phyloP scores from a whole-genome alignment of 2,888 invertebrate species.

The Sinodicranocentrus sp. region DNA sequence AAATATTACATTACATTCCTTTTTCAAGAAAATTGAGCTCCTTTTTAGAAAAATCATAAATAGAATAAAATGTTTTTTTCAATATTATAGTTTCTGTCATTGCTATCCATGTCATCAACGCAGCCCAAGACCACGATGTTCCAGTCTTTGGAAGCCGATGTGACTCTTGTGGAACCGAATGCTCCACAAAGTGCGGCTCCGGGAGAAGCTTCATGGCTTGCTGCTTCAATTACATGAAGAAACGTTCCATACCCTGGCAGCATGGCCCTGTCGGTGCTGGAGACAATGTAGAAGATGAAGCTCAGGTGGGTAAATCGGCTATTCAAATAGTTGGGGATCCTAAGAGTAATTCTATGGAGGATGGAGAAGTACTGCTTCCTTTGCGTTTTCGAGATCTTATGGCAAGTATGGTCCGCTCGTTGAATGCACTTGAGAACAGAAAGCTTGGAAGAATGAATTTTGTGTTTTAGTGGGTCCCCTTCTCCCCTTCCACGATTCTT shows the following conservation, averaged over 20 bases:
- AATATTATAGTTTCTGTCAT: slow-evolving; percentile 50
- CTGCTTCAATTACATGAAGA: slow-evolving; percentile 86
- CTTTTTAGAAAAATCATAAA: too few relatives aligned
- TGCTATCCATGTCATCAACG: neutral
- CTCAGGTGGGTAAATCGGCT: slow-evolving; percentile 15
- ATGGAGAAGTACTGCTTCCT: slow-evolving; percentile 34
- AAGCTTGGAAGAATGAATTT: slow-evolving; percentile 15
- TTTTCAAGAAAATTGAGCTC: too few relatives aligned
- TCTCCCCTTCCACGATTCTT: too few relatives aligned
- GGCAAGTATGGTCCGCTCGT: slow-evolving; percentile 37
- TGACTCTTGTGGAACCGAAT: slow-evolving; percentile 85
- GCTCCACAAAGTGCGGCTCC: slow-evolving; percentile 85
- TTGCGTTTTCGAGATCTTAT: slow-evolving; percentile 38
- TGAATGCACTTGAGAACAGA: slow-evolving; percentile 51
- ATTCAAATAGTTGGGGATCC: slow-evolving; percentile 16
- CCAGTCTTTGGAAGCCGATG: slow-evolving; percentile 80
- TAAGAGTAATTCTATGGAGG: slow-evolving; percentile 37
- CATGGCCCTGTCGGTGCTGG: neutral
- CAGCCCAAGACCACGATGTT: slow-evolving; percentile 54
- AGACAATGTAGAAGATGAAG: slow-evolving; percentile 21
- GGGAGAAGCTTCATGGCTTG: slow-evolving; percentile 85
- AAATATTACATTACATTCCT: too few relatives aligned
- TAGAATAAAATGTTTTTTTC: too few relatives aligned
- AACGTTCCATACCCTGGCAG: slow-evolving; percentile 77
- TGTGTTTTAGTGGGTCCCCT: slow-evolving; percentile 32